Percentiles rank a stretch among this genome's conserved stretches.
Conservation (phyloP, 2,113 vertebrate genomes). For the Heterotis niloticus region DNA sequence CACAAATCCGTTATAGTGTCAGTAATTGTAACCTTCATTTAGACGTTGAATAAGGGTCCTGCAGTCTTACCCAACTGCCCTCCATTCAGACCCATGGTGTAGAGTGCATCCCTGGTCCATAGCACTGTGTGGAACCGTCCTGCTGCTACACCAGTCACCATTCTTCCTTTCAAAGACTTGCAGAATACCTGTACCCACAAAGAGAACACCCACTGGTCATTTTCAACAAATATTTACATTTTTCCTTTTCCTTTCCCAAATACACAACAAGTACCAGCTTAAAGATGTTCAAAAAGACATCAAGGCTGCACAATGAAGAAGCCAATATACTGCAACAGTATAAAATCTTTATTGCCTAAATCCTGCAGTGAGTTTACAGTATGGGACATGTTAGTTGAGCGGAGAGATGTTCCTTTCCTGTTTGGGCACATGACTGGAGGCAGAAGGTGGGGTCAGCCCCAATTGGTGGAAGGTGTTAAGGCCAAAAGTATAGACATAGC, state of each 20-base stretch:
- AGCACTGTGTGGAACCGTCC: slow-evolving; percentile 94
- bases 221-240: background rate
- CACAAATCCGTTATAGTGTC: too few species aligned
- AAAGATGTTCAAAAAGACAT: too few species aligned
- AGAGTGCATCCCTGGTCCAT: slow-evolving; percentile 90
- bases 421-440: slow-evolving; percentile 80
- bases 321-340: too few species aligned
- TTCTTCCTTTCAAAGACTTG: slow-evolving; percentile 85
- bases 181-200: slow-evolving; percentile 74
- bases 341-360: too few species aligned
- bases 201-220: background rate
- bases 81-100: slow-evolving; percentile 92
- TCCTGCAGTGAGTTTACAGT: background rate
- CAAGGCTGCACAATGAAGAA: too few species aligned
- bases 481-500: slow-evolving; percentile 88
- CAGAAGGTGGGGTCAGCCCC: slow-evolving; percentile 78
- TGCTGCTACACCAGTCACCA: slow-evolving; percentile 85
- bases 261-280: too few species aligned
- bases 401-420: slow-evolving; percentile 64
- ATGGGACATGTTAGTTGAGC: background rate
- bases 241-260: too few species aligned
- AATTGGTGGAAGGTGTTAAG: slow-evolving; percentile 90
- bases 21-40: too few species aligned
- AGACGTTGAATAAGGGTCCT: too few species aligned
- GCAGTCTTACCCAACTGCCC: slow-evolving; percentile 85